These are phyloP conservation scores for Pantherophis guttatus DNA, from an alignment of 2,113 vertebrate species.

Conservation along the genomic window DNA sequence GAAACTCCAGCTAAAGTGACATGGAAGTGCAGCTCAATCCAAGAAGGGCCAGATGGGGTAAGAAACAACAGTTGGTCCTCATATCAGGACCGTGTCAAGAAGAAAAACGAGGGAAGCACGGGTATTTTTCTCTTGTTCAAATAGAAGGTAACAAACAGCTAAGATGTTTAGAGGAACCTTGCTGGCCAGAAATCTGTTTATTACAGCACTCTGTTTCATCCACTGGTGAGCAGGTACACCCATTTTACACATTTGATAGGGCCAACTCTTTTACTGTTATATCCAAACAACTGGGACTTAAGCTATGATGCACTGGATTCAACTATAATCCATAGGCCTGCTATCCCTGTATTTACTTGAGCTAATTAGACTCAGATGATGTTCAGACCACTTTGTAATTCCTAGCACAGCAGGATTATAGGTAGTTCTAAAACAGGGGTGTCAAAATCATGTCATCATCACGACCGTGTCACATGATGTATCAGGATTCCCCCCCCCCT, in stretches of 20 bases:
- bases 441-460: no score
- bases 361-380: neutral
- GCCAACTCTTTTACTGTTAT: neutral
- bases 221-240: neutral
- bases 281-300: neutral
- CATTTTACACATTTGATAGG: neutral
- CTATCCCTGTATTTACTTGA: neutral
- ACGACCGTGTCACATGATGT: fast-evolving
- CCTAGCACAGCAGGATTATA: neutral
- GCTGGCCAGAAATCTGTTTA: neutral
- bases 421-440: neutral
- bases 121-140: neutral
- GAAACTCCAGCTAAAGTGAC: constrained; percentile 38
- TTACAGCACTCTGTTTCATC: neutral
- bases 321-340: neutral
- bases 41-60: constrained; percentile 22
- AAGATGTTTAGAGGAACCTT: neutral
- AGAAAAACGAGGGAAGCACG: neutral
- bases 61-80: neutral
- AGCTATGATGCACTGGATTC: neutral
- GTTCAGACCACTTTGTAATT: neutral
- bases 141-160: neutral
- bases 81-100: neutral
- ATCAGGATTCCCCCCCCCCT: no score
- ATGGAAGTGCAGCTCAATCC: constrained; percentile 29